A percentile compares a stretch with the other conserved stretches of the same genome.
Conservation (phyloP, 2,113 vertebrate species). For the Ochotona princeps region DNA sequence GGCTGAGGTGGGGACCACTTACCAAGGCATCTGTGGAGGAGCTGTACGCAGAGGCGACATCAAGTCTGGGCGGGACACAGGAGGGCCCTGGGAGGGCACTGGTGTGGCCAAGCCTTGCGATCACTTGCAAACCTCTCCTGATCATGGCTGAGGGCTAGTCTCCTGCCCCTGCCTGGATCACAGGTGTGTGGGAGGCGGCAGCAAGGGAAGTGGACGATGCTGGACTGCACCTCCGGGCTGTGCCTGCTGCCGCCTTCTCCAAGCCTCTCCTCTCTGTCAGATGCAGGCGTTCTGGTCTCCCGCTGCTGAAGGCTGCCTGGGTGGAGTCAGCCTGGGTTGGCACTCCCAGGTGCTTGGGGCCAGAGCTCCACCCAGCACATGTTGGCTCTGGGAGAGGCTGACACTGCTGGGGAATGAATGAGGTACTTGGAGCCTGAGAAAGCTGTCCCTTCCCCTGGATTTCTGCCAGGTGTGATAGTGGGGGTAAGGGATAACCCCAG, state of each 20-base stretch:
- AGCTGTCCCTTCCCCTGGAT: too few species aligned
- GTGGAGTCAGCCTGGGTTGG: background rate
- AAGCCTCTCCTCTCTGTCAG: background rate
- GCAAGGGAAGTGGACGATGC: fast-evolving
- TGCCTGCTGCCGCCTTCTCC: fast-evolving
- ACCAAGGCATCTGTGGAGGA: slow-evolving; percentile 61
- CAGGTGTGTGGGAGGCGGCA: background rate
- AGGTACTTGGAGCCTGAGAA: background rate
- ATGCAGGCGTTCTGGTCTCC: background rate
- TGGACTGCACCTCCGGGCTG: fast-evolving
- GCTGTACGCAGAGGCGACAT: background rate
- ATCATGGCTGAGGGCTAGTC: slow-evolving; percentile 16
- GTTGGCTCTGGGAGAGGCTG: background rate
- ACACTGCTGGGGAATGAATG: background rate
- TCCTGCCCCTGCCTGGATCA: background rate
- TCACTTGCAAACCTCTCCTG: background rate
- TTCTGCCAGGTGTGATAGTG: background rate
- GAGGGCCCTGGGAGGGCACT: background rate
- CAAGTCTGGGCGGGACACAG: background rate
- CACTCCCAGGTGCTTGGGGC: background rate
- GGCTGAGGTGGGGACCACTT: slow-evolving; percentile 27
- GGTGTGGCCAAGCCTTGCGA: background rate
- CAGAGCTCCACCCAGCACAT: background rate
- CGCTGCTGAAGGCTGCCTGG: background rate
- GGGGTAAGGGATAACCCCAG: background rate